Conservation (phyloP, 2,888 invertebrate genomes). For the Leptothorax acervorum region DNA sequence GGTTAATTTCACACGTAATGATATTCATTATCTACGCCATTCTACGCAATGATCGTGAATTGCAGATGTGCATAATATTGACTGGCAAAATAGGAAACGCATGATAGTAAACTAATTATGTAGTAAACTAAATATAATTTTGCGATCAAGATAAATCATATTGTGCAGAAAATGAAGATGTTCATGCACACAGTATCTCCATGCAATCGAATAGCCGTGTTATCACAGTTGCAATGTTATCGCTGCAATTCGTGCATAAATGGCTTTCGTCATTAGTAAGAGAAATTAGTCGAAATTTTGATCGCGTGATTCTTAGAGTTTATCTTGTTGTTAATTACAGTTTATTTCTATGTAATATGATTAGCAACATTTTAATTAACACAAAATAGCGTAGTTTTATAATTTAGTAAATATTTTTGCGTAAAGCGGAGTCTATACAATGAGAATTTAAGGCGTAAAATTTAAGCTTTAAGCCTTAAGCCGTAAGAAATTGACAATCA, state of each 20-base stretch:
- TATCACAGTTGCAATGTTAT: slow-evolving; percentile 14
- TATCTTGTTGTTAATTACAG: slow-evolving; percentile 8
- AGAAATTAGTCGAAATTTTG: slow-evolving; percentile 25
- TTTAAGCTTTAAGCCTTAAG: too few species aligned
- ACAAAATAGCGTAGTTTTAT: not conserved
- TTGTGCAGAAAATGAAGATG: slow-evolving; percentile 23
- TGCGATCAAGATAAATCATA: not conserved
- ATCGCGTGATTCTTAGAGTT: not conserved
- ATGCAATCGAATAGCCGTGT: not conserved
- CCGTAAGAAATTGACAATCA: too few species aligned
- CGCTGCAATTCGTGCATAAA: slow-evolving; percentile 16
- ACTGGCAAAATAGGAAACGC: not conserved
- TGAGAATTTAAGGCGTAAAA: too few species aligned
- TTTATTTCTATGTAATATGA: slow-evolving; percentile 1
- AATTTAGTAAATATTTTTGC: not conserved
- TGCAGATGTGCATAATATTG: not conserved
- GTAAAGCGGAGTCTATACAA: too few species aligned
- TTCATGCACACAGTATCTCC: not conserved
- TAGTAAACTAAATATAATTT: slow-evolving; percentile 17
- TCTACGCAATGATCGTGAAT: not conserved
- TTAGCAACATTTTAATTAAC: not conserved
- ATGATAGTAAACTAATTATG: not conserved
- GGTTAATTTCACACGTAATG: not conserved
- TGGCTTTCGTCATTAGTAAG: slow-evolving; percentile 12
- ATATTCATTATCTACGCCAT: not conserved